Evolutionary conservation across 2,797 vertebrate genomes (phyloP).

Genomic region (Esox lucius): DNA sequence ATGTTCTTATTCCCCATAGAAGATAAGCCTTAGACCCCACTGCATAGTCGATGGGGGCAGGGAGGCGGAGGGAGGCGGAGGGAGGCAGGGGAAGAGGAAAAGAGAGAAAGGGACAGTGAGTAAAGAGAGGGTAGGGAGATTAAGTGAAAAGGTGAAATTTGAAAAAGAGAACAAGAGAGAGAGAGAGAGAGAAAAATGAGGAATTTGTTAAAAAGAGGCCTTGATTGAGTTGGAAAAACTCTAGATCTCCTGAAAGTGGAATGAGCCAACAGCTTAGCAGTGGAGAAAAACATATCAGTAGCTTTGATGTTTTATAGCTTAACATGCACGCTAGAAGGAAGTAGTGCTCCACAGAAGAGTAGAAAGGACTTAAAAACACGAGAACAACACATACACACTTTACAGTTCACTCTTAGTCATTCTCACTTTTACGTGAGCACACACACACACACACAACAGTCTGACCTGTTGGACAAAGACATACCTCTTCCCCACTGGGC

Average conservation of each 20-base stretch:
- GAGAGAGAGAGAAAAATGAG: slow-evolving; percentile 49
- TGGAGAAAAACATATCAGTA: slow-evolving; percentile 29
- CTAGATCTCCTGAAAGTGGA: slow-evolving; percentile 67
- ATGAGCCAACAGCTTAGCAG: slow-evolving; percentile 30
- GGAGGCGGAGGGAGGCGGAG: slow-evolving; percentile 56
- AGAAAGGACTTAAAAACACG: slow-evolving; percentile 31
- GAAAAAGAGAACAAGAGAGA: slow-evolving; percentile 59
- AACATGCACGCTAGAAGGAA: slow-evolving; percentile 47
- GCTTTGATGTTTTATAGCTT: slow-evolving; percentile 57
- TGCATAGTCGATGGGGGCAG: slow-evolving; percentile 56
- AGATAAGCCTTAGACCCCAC: slow-evolving; percentile 74
- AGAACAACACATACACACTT: slow-evolving; percentile 14
- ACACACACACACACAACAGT: background rate
- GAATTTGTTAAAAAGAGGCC: slow-evolving; percentile 60
- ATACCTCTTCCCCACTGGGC: slow-evolving; percentile 40
- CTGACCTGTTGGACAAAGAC: slow-evolving; percentile 45
- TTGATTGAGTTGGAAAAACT: slow-evolving; percentile 74
- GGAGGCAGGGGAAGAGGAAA: slow-evolving; percentile 66
- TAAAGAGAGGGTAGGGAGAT: slow-evolving; percentile 25
- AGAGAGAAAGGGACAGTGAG: slow-evolving; percentile 1
- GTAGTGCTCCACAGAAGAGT: slow-evolving; percentile 19
- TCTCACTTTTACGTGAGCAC: background rate
- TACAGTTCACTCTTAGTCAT: background rate
- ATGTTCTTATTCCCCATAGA: slow-evolving; percentile 81
- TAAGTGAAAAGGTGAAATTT: slow-evolving; percentile 45